A percentile compares a stretch with the other conserved stretches of the same genome.
phyloP scores from a whole-genome alignment of 2,888 invertebrate species.

The Macrophya alboannulata region DNA sequence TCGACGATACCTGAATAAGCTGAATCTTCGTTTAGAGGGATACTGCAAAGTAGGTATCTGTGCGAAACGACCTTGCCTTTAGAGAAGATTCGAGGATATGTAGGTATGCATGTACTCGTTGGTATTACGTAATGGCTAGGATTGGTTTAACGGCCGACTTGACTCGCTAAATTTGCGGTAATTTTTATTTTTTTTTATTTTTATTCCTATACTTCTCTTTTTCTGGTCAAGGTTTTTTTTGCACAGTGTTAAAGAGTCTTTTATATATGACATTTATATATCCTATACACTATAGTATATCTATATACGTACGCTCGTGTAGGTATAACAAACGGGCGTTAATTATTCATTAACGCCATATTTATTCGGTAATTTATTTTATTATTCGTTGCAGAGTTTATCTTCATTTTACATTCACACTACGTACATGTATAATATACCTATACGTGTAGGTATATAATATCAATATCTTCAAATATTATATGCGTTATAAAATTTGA shows the following conservation, averaged over 20 bases:
- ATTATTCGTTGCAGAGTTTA: background rate
- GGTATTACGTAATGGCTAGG: slow-evolving; percentile 1
- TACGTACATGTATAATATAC: no score
- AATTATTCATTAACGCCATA: background rate
- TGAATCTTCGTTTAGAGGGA: slow-evolving; percentile 10
- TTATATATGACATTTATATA: background rate
- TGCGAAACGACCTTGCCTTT: slow-evolving; percentile 39
- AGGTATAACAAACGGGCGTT: background rate
- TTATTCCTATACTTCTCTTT: background rate
- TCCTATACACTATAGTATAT: background rate
- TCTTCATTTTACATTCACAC: background rate
- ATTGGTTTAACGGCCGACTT: slow-evolving; percentile 49
- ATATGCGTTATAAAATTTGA: no score
- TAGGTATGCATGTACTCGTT: no score
- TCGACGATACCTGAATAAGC: background rate
- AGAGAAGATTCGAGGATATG: background rate
- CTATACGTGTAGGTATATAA: background rate
- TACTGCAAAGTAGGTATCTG: background rate
- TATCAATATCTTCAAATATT: background rate
- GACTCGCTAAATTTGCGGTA: slow-evolving; percentile 43
- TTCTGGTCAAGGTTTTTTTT: background rate
- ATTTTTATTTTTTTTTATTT: slow-evolving; percentile 14
- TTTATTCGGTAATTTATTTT: background rate
- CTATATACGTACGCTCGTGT: background rate
- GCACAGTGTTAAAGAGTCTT: background rate